Evolutionary conservation across 2,888 invertebrate genomes (phyloP), one percentile per base, ranked within the genome.

Genomic region (Aproaerema taeniolella): DNA sequence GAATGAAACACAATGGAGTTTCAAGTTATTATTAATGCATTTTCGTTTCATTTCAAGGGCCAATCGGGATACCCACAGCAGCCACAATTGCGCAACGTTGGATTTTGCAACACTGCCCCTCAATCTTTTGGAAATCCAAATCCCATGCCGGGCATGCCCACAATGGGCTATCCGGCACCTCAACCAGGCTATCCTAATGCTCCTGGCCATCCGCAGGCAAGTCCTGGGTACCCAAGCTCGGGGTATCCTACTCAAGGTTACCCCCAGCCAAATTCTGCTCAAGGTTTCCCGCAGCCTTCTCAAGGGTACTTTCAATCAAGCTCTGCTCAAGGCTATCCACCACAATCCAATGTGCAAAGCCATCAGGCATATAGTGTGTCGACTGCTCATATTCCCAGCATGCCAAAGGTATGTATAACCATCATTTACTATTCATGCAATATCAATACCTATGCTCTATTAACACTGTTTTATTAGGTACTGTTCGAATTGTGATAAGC

Each of bases 61-160:
- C 86, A 74, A 71, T 74, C 72, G 67, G 88, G 88, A 83, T 88
- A 63, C 66, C 85, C 80, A 58, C 85, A 75, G 64, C 85, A 71
- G 58, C 79, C 67, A 60, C 87, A 82, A 55, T 62, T 76, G 50
- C 85, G 83, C 66, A 87, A 82, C 70, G 55, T 85, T 52, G 87
- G 87, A 67, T 87, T 75, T 76, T 53, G 56, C 66, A 87, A 87
- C 71, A 49, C 65, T 11, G 83, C 85, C 42, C 87, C 87, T 42
- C 87, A 88, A 51, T 83, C 86, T 5, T 87, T 87, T 45, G 87
- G 85, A 15, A 86, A 83, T 51, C 83, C 86, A 9, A 64, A 75
- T 75, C 87, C 86, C 30, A 82, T 81, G 77, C 77, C 74, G 1
- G 86, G 87, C 13, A 60, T 82, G 36, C 79, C 81, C 8, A 74